Base-by-base conservation (phyloP, 2,113 vertebrate species). In the Tragelaphus imberbis region DNA sequence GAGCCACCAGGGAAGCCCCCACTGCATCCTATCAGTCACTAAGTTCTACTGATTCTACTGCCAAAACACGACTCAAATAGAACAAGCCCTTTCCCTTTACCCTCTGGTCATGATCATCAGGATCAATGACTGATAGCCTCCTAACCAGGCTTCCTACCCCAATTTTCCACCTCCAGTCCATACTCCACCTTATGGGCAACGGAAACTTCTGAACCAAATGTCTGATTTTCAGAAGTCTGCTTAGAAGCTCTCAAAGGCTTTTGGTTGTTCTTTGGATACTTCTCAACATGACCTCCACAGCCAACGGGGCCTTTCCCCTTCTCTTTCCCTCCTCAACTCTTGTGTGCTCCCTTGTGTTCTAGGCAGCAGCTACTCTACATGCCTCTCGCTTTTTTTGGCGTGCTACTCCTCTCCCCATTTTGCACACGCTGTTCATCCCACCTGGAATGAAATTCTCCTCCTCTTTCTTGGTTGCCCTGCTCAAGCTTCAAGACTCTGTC, bases 281-380 rank as follows among this genome's bases (percentile, higher is more conserved):
- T 92, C 49, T 84, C 28, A 77, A 53, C 12, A 16, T 2, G 25
- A 40, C 40, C 56, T 28, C 75, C 0, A 10, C 13, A 44, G 5
- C 10, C 27, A 6, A 53, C 2, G 6, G n/a, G 17, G 25, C 36
- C 49, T 90, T 30, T 79, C 30, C 8, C 56, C 71, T 25, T 28
- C 8, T 28, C 15, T 47, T 44, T 36, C 88, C 27, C 68, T 7
- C 7, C 51, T 68, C 56, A 82, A 2, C 14, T 55, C 36, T 15
- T n/a, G 30, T 28, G 6, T 3, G 19, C 12, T 14, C n/a, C 47
- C 19, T 30, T 1, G 7, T 1, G 6, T 7, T 33, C 4, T 3
- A 58, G 5, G 17, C 12, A 13, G 16, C 7, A 61, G 75, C 44
- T 15, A 33, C 9, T 36, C 44, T 7, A 14, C 36, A 51, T 5